Evolutionary conservation across 2,113 vertebrate species (phyloP), one percentile per base, ranked within the genome.

Genomic region (Calypte anna): DNA sequence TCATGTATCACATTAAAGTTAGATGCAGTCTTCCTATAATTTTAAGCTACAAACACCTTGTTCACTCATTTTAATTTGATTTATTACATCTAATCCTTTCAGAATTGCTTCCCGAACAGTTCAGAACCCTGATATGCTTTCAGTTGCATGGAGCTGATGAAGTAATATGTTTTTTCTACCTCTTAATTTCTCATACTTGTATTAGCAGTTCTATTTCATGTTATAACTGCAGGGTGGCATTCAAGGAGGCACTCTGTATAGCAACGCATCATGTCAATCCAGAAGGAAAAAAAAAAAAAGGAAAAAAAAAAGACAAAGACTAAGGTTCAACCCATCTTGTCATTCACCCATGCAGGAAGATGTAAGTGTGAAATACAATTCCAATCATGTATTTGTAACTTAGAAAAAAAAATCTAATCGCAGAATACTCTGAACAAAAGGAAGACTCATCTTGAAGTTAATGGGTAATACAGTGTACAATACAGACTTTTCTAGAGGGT

Each of bases 161-260:
- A 96, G 85, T 62, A 93, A 19, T 55, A 70, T 10, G 64, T 81
- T 91, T 91, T 94, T 93, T 95, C 91, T 90, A 83, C 87, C 85
- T 93, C 81, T 96, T 96, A 90, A 96, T 96, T 96, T 96, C 70
- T 92, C 55, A 80, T 85, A 76, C 48, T 79, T 95, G 63, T 90
- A 91, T 93, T 96, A 93, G 64, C 82, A 95, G 74, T 94, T 97
- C 94, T 94, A 93, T 94, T 96, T 97, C 94, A 90, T 43, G 78
- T 82, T 87, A 91, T 90, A 97, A 92, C 93, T 95, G 93, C 24
- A 92, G 82, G 75, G 92, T 95, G 86, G 93, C 92, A 92, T 55
- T 93, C 93, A 84, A 40, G 38, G 30, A 80, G 31, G 88, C 86
- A 93, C 88, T 94, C 94, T 92, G 66, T 91, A 93, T 46, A 93